These are phyloP conservation scores for Theropithecus gelada DNA, from an alignment of 2,113 vertebrate species.

Conservation along the genomic window DNA sequence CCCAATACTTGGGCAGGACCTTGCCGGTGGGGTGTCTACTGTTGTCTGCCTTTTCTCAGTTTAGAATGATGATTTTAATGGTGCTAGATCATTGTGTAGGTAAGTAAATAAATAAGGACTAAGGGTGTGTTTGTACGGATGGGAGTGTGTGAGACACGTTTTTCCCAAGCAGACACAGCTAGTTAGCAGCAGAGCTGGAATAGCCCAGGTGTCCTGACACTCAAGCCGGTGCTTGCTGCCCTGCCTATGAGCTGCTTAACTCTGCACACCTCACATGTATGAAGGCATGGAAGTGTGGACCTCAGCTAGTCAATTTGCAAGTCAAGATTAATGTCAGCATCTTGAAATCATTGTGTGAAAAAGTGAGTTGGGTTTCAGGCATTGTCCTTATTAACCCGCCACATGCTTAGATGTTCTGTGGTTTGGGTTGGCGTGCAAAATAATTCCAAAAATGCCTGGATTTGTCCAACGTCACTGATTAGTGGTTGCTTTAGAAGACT, in stretches of 20 bases:
- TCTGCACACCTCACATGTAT: neutral
- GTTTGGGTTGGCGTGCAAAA: neutral
- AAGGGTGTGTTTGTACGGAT: neutral
- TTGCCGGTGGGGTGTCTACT: neutral
- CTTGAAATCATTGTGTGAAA: neutral
- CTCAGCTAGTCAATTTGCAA: neutral
- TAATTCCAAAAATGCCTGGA: neutral
- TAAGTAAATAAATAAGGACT: neutral
- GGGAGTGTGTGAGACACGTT: neutral
- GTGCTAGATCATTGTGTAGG: neutral
- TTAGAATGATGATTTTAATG: neutral
- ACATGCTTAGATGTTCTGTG: neutral
- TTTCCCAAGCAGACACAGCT: neutral
- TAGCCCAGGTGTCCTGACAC: neutral
- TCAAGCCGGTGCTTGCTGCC: neutral
- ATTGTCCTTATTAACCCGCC: neutral
- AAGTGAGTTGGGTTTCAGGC: neutral
- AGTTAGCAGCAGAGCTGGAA: neutral
- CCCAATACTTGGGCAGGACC: neutral
- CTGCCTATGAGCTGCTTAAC: neutral
- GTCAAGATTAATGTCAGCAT: neutral
- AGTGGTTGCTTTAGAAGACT: neutral
- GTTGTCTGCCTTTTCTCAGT: neutral
- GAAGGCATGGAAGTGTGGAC: neutral
- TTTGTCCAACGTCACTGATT: slow-evolving; percentile 8